These are phyloP conservation scores for Pempheris klunzingeri DNA, from an alignment of 2,797 vertebrate species.

Conservation along the genomic window DNA sequence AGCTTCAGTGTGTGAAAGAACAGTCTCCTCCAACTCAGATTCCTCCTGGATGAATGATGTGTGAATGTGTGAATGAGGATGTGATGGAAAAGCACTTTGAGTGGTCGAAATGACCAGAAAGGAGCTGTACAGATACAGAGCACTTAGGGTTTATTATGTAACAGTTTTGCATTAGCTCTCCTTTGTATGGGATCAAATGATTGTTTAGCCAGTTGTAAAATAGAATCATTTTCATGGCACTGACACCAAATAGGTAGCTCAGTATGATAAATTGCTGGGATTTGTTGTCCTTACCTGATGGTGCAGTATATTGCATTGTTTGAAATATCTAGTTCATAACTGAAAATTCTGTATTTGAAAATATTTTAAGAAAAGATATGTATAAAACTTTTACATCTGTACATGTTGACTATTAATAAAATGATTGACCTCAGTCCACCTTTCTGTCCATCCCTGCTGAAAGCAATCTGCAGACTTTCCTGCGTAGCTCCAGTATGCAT, in stretches of 20 bases:
- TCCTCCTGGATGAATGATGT: no score
- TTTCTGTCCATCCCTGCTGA: conserved; percentile 18
- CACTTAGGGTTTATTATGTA: not conserved
- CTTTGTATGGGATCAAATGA: not conserved
- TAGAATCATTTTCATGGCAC: not conserved
- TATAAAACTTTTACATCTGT: not conserved
- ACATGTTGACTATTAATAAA: not conserved
- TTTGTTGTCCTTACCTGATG: not conserved
- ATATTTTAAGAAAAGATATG: no score
- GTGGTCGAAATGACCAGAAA: no score
- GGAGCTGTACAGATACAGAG: no score
- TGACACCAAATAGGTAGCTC: not conserved
- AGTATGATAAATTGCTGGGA: no score
- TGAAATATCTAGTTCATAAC: not conserved
- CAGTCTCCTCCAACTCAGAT: no score
- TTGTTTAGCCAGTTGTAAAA: no score
- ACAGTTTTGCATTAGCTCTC: not conserved
- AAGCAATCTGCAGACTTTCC: not conserved
- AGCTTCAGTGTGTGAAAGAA: no score
- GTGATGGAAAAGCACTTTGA: no score
- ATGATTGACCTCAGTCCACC: conserved; percentile 22
- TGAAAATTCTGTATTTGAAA: not conserved
- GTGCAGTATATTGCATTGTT: not conserved
- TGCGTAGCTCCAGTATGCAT: not conserved
- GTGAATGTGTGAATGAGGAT: no score